Base-by-base conservation (phyloP, 2,888 invertebrate genomes). In the Heliconius aoede region DNA sequence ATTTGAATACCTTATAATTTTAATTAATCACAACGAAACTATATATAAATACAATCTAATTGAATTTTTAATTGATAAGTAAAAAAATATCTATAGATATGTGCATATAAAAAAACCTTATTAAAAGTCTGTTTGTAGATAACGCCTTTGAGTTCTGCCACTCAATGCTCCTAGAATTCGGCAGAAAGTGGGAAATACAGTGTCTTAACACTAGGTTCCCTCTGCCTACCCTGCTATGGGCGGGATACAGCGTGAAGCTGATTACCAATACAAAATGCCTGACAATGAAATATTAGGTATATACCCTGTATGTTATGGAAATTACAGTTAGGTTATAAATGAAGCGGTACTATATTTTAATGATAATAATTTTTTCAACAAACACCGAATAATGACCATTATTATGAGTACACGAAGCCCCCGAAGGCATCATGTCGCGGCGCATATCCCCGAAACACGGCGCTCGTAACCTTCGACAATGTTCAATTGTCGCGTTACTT, bases 361-460 rank as follows among this genome's bases (percentile, higher is more conserved):
- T 74, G 55, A 74, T 67, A 61, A 68, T 61, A 74, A 65, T 74
- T 74, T 74, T 74, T 74, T 68, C 68, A 74, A 74, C 74, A 74
- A 74, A 74, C 60, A 74, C 32, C 36, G 24, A 24, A 46, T 74
- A 74, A 74, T 68, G 60, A 60, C n/a, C 60, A 74, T 74, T 74
- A 74, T 74, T 74, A 68, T 8, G 46, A 68, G 46, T 60, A 46
- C 74, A 74, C 74, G 74, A 74, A 74, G 40, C 36, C 74, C 74
- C 74, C 36, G 46, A 74, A 74, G 74, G 68, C 68, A 36, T 68
- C 67, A 40, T 74, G 65, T 55, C 73, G 55, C 62, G 21, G 40
- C 58, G 67, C 26, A 46, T 61, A 60, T 67, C 67, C 40, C 30
- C 60, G 46, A 68, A 74, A 68, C 55, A 36, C 60, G 74, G 28